Percentiles rank a stretch among this genome's conserved stretches.
phyloP scores from a whole-genome alignment of 1,140 invertebrate genomes.

The Drosophila rhopaloa region DNA sequence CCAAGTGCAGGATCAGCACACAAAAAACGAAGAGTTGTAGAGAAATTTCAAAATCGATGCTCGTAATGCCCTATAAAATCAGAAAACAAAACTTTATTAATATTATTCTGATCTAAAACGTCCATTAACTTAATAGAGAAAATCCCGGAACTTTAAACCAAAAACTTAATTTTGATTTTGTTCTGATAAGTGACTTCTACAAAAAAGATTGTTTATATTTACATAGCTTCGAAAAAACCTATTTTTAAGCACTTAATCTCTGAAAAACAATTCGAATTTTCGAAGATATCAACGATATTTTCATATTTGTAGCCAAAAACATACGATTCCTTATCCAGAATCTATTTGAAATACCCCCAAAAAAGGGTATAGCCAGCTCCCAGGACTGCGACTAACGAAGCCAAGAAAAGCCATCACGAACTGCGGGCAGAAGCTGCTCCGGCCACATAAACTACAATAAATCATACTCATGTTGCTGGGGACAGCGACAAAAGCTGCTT shows the following conservation, averaged over 20 bases:
- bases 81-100: too few relatives aligned
- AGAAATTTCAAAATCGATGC: neutral
- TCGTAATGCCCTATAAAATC: neutral
- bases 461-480: slow-evolving; percentile 80
- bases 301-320: neutral
- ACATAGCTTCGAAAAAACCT: too few relatives aligned
- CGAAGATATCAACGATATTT: too few relatives aligned
- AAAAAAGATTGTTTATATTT: too few relatives aligned
- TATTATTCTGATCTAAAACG: too few relatives aligned
- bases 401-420: slow-evolving; percentile 37
- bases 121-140: too few relatives aligned
- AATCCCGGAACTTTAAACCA: too few relatives aligned
- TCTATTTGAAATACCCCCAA: neutral
- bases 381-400: slow-evolving; percentile 40
- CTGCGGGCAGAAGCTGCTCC: slow-evolving; percentile 63
- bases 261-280: too few relatives aligned
- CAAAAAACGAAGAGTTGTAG: neutral
- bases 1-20: slow-evolving; percentile 24
- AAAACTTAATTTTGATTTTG: too few relatives aligned
- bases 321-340: neutral
- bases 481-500: slow-evolving; percentile 52
- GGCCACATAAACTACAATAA: slow-evolving; percentile 68
- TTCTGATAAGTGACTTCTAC: too few relatives aligned
- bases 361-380: slow-evolving; percentile 12
- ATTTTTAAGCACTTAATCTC: too few relatives aligned